Base-by-base conservation (phyloP, 23 tunicate species). In the Halocynthia aurantium region DNA sequence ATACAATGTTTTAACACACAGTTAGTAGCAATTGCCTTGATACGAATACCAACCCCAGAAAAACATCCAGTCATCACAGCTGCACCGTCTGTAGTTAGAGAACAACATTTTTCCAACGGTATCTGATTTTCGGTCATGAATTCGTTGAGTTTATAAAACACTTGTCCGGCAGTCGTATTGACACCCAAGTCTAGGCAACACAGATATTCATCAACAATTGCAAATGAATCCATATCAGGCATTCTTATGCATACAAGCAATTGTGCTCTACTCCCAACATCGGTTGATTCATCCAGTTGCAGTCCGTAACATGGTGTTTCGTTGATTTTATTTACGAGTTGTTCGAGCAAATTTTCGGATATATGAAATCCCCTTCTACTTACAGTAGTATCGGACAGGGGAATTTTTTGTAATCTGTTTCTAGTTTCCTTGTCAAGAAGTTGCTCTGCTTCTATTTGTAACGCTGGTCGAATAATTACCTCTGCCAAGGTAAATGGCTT, bases 241-340 rank as follows among this genome's bases (percentile, higher is more conserved):
- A 78, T 78, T 78, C 81, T 78, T 66, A 66, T 67, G 22, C 67
- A 66, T 31, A 78, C 74, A 67, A 78, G 82, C 82, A 78, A 40
- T 67, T 78, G 82, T 78, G 82, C 74, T 50, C 82, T 78, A 40
- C 57, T 67, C 75, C 82, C 57, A 67, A 67, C 8, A 67, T 78
- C 60, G 52, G 75, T 78, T 78, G 82, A 52, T 78, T 78, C 82
- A 67, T 78, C 61, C 82, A 78, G 82, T 78, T 78, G 82, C 82
- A 78, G 82, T 51, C 82, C 82, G 67, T 78, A 78, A 78, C 82
- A 22, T 78, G 82, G 75, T 50, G 52, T 61, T 50, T 65, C 67
- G 66, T 19, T 49, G 75, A 78, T 67, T 66, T 78, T 66, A 67
- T 51, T 8, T 78, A 78, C 51, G 67, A 78, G 82, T 67, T 67